Percentiles rank a stretch among this genome's conserved stretches.
Conservation (phyloP, 2,888 invertebrate species). For the Morpho achilles region DNA sequence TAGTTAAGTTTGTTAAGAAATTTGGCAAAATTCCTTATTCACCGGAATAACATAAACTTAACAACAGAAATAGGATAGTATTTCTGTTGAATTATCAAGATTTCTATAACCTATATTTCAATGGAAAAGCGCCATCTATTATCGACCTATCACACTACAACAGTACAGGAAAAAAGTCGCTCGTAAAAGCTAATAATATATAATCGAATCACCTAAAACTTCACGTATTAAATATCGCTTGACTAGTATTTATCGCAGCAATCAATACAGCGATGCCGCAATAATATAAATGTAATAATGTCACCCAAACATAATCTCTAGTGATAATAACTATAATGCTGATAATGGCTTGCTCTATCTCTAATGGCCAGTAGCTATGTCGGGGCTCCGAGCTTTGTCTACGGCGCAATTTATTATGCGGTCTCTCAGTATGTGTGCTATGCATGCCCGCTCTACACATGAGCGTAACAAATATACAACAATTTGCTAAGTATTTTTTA, state of each 20-base stretch:
- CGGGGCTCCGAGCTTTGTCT: slow-evolving; percentile 28
- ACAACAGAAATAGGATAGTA: too few relatives aligned
- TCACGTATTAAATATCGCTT: background rate
- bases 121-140: too few relatives aligned
- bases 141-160: too few relatives aligned
- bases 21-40: too few relatives aligned
- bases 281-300: slow-evolving; percentile 18
- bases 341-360: slow-evolving; percentile 26
- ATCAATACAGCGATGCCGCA: slow-evolving; percentile 5
- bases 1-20: too few relatives aligned
- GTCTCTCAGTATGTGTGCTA: slow-evolving; percentile 23
- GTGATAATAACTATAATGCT: slow-evolving; percentile 22
- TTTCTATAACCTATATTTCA: too few relatives aligned
- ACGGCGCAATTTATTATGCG: slow-evolving; percentile 30
- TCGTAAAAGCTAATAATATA: background rate
- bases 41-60: too few relatives aligned
- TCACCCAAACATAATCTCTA: slow-evolving; percentile 20
- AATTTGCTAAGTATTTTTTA: too few relatives aligned
- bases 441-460: slow-evolving; percentile 7
- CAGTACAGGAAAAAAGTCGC: too few relatives aligned
- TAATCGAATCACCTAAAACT: background rate
- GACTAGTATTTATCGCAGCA: slow-evolving; percentile 1
- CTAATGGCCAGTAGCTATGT: slow-evolving; percentile 28
- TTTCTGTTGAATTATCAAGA: too few relatives aligned
- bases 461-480: background rate